Base-by-base conservation (phyloP, 2,797 vertebrate genomes). In the Neosilurus hyrtlii region DNA sequence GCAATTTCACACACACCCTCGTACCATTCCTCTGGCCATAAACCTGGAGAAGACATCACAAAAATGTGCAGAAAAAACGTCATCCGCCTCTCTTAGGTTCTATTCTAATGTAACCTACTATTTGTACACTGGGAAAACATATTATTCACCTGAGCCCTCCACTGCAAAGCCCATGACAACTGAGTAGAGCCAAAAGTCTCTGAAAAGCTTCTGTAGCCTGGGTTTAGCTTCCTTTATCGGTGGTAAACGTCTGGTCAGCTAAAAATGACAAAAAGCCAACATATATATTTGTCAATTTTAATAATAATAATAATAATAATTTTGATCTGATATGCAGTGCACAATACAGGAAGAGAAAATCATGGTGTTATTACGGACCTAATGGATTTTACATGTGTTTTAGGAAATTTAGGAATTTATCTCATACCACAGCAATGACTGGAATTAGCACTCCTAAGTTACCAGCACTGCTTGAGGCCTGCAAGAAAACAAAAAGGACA, bases 391-490 rank as follows among this genome's bases (percentile, higher is more conserved):
- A 26, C n/a, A 73, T 1, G 26, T 3, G 11, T 61, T 76, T 74
- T 30, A 11, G 56, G 18, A 1, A 14, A 57, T 61, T 59, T 43
- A 61, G 74, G 35, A 37, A 61, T 61, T 76, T 9, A 51, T 51
- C 61, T 94, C 96, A 95, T 87, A 99, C 98, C 94, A 99, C 98
- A 85, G 98, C 97, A 80, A 99, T 99, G 18, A 99, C 98, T 78
- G 98, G 98, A 88, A 99, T 96, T 8, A 99, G 94, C 57, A 99
- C 97, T 4, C 98, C 98, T n/a, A 99, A 94, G 90, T 99, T 99
- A n/a, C 98, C 98, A 0, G 98, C 98, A 0, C 98, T 99, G 89
- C 98, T 99, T 7, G 98, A 99, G 9, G 98, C 98, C 98, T 99
- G 26, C 43, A 54, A 65, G 79, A 37, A 20, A 79, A 85, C 24